These are phyloP conservation scores for Lota lota DNA, from an alignment of 2,113 vertebrate genomes.

Conservation along the genomic window DNA sequence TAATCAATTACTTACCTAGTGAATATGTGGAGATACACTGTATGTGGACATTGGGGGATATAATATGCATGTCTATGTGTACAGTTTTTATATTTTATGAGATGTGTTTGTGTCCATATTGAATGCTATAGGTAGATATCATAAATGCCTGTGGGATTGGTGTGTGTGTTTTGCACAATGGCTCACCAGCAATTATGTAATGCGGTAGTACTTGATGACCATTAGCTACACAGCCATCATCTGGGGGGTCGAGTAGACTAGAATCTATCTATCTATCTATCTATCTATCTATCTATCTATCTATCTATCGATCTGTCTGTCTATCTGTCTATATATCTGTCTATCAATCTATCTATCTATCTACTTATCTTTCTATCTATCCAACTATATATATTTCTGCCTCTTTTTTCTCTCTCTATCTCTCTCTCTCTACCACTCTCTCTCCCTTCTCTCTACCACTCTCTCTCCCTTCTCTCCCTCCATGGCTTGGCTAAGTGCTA, in stretches of 20 bases:
- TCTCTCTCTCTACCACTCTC: conserved; percentile 10
- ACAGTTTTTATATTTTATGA: not conserved
- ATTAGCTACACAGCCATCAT: conserved; percentile 22
- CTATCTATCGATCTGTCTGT: too few species aligned
- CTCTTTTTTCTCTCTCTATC: not conserved
- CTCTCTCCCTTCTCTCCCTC: conserved; percentile 10
- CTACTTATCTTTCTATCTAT: too few species aligned
- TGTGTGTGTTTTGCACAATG: too few species aligned
- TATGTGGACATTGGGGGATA: not conserved
- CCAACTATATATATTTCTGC: not conserved
- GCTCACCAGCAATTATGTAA: conserved; percentile 49
- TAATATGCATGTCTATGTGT: not conserved
- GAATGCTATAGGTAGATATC: not conserved
- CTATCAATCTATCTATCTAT: too few species aligned
- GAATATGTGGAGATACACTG: not conserved
- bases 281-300: too few species aligned
- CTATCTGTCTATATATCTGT: too few species aligned
- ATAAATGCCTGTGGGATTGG: too few species aligned
- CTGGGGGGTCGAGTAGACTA: conserved; percentile 33
- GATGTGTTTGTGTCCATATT: conserved; percentile 3
- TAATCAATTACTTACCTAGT: not conserved
- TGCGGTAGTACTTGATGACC: conserved; percentile 40
- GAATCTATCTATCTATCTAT: not conserved
- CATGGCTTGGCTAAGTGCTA: conserved; percentile 19
- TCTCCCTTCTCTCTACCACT: conserved; percentile 11